These are phyloP conservation scores for Brachynemurus nebulosus DNA, from an alignment of 2,888 invertebrate genomes.

Conservation along the genomic window DNA sequence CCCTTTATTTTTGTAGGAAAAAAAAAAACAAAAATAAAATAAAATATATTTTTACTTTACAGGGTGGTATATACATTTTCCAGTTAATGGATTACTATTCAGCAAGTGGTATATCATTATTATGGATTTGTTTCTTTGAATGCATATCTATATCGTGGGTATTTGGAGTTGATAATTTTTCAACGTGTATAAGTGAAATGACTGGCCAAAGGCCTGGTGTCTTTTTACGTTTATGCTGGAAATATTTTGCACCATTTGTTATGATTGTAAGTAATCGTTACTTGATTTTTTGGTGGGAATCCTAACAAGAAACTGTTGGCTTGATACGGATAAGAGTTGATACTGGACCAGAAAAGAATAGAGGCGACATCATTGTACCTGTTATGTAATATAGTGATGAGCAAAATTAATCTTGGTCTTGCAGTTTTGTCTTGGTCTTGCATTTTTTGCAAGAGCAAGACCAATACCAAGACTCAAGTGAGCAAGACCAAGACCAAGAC, in stretches of 20 bases:
- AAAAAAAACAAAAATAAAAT: not conserved
- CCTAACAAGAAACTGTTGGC: too few relatives aligned
- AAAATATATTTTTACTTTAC: slow-evolving; percentile 19
- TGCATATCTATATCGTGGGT: slow-evolving; percentile 45
- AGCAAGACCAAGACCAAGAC: too few relatives aligned
- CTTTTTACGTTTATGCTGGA: slow-evolving; percentile 45
- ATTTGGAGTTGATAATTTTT: slow-evolving; percentile 41
- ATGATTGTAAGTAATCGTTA: slow-evolving; percentile 36
- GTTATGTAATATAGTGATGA: too few relatives aligned
- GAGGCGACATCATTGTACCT: too few relatives aligned
- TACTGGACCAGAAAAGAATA: too few relatives aligned
- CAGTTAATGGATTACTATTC: slow-evolving; percentile 70
- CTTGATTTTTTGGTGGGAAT: not conserved
- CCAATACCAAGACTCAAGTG: too few relatives aligned
- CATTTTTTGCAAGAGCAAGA: too few relatives aligned
- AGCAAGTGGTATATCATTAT: slow-evolving; percentile 42
- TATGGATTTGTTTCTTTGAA: slow-evolving; percentile 48
- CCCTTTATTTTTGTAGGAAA: too few relatives aligned
- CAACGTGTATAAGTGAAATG: slow-evolving; percentile 48
- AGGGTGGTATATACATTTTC: slow-evolving; percentile 85
- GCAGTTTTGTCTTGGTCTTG: too few relatives aligned
- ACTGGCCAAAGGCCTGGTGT: slow-evolving; percentile 38
- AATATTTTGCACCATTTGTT: slow-evolving; percentile 41
- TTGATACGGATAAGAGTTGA: too few relatives aligned
- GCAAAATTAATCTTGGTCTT: too few relatives aligned